Conservation (phyloP, 2,113 vertebrate species). For the Stercorarius parasiticus region DNA sequence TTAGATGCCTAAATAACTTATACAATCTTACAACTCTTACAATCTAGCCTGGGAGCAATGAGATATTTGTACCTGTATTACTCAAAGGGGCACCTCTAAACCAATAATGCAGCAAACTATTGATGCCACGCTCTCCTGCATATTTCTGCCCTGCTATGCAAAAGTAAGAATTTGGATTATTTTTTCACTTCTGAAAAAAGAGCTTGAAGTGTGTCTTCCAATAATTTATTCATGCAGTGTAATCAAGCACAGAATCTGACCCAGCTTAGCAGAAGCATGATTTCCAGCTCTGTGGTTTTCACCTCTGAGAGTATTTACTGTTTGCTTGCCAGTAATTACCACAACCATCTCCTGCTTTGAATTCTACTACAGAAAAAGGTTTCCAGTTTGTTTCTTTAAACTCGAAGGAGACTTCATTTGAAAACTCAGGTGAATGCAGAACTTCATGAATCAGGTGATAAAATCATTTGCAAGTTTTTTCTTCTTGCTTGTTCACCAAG, state of each 20-base stretch:
- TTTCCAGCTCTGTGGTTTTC: slow-evolving; percentile 50
- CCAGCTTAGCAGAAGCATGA: neutral
- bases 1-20: neutral
- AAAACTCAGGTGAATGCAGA: neutral
- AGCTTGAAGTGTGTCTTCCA: neutral
- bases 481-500: neutral
- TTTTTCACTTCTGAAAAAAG: neutral
- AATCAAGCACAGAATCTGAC: slow-evolving; percentile 34
- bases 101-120: neutral
- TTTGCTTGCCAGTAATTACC: slow-evolving; percentile 36
- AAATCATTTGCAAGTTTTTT: neutral
- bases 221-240: slow-evolving; percentile 12
- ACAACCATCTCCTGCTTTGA: slow-evolving; percentile 23
- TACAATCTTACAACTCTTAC: neutral
- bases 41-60: neutral
- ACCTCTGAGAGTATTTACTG: slow-evolving; percentile 23
- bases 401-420: neutral
- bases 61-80: neutral
- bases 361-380: neutral
- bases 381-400: slow-evolving; percentile 1
- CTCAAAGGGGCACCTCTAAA: neutral
- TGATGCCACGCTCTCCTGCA: neutral
- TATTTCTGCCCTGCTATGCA: neutral
- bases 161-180: neutral
- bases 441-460: neutral